A percentile compares a stretch with the other conserved stretches of the same genome.
Conservation (phyloP, 2,113 vertebrate genomes). For the Aldabrachelys gigantea region DNA sequence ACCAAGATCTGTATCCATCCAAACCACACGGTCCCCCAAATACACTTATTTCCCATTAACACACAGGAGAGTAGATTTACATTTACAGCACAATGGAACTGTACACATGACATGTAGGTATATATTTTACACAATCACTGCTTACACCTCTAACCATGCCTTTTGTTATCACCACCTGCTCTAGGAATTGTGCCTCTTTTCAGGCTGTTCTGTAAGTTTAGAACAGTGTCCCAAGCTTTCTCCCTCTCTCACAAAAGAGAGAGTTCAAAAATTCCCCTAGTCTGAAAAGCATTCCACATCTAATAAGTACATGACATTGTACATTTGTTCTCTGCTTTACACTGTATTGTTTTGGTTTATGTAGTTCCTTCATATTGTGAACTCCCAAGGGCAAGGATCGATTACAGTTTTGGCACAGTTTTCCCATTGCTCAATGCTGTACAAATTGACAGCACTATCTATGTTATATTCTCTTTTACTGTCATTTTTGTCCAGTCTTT, state of each 20-base stretch:
- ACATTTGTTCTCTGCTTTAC: not conserved
- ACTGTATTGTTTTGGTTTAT: not conserved
- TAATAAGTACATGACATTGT: not conserved
- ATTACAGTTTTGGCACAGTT: not conserved
- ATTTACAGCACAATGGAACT: not conserved
- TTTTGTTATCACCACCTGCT: not conserved
- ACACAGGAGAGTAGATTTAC: not conserved
- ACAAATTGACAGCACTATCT: not conserved
- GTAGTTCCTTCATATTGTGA: accelerated
- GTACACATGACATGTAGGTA: not conserved
- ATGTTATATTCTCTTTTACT: not conserved
- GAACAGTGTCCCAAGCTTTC: not conserved
- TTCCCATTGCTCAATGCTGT: not conserved
- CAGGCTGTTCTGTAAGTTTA: conserved; percentile 11
- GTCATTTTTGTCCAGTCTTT: not conserved
- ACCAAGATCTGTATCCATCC: not conserved
- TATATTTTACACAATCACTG: not conserved
- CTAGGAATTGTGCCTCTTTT: not conserved
- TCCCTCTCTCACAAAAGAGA: not conserved
- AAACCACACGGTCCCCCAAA: not conserved
- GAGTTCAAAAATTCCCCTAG: not conserved
- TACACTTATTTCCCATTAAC: not conserved
- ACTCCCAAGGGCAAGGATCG: not conserved
- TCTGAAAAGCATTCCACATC: not conserved
- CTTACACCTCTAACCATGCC: not conserved